Evolutionary conservation across 2,888 invertebrate species (phyloP), one percentile per base, ranked within the genome.

Genomic region (Hartigia nigra): DNA sequence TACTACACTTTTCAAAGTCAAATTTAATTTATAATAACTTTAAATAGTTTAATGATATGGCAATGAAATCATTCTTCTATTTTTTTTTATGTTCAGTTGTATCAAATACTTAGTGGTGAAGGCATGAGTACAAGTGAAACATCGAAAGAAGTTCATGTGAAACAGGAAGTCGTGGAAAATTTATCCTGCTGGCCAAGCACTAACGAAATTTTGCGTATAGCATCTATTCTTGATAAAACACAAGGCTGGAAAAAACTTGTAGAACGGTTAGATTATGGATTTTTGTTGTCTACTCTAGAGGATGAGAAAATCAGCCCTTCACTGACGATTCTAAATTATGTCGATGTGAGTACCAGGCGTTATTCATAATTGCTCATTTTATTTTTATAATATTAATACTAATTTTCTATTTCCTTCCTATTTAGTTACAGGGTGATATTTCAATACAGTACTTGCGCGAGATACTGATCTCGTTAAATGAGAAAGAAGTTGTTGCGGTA

Each of bases 181-280:
- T 4, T 72, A n/a, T 31, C 31, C n/a, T 72, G 78, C 3, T 80
- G 79, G 31, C 79, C 91, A 78, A 91, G 91, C 3, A 85, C 88
- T 2, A 88, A 87, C 12, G 91, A 92, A 74, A 89, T 93, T 37
- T 89, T 92, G 1, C 92, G 93, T 82, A 89, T 95, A 76, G 91
- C 93, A 0, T 84, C 85, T 0, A 87, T 93, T 72, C 90, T 96
- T 80, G 94, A 95, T 88, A 89, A 91, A 81, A 90, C 93, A 32
- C 92, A 92, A 75, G 93, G 92, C 35, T 96, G 95, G 95, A 92
- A 93, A 74, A 91, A 91, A 81, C 90, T 96, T 32, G 95, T 94
- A 0, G 88, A 90, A 23, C 91, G 93, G 1, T 90, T 95, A 76
- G 92, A 93, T 11, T 92, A 94, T 76, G 92, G 92, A 69, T 90